Conservation (phyloP, 2,797 vertebrate genomes). For the Lutra lutra region DNA sequence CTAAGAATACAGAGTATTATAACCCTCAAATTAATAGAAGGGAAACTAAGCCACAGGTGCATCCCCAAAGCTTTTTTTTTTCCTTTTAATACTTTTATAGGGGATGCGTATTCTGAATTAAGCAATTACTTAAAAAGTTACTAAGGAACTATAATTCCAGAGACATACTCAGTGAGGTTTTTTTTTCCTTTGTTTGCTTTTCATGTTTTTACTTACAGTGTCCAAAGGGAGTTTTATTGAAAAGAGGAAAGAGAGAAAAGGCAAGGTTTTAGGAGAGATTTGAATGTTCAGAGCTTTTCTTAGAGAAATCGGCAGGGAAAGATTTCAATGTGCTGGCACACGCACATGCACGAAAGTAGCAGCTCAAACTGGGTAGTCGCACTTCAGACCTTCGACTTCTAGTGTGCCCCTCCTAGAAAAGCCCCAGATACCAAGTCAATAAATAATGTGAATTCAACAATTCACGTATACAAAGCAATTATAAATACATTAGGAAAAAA, state of each 20-base stretch:
- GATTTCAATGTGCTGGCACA: neutral
- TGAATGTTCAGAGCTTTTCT: neutral
- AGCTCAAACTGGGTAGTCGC: neutral
- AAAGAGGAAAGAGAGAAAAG: neutral
- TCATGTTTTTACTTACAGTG: neutral
- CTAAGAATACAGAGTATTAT: neutral
- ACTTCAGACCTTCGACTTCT: neutral
- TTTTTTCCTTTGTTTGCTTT: slow-evolving; percentile 22
- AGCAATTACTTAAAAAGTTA: neutral
- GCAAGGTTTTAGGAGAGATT: neutral
- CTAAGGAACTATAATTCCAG: slow-evolving; percentile 17
- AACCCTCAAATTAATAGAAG: neutral
- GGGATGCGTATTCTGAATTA: neutral
- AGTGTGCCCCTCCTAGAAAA: neutral
- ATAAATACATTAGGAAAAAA: neutral
- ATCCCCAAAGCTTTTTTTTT: neutral
- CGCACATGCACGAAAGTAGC: neutral
- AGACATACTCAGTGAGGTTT: neutral
- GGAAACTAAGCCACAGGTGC: slow-evolving; percentile 12
- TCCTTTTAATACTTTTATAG: neutral
- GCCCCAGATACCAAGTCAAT: neutral
- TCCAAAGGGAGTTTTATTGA: neutral
- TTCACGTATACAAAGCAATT: neutral
- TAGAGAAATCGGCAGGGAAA: neutral
- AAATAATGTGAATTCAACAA: neutral